A percentile compares a stretch with the other conserved stretches of the same genome.
Evolutionary conservation across 2,888 invertebrate species (phyloP).

Genomic region (Seladonia tumulorum): DNA sequence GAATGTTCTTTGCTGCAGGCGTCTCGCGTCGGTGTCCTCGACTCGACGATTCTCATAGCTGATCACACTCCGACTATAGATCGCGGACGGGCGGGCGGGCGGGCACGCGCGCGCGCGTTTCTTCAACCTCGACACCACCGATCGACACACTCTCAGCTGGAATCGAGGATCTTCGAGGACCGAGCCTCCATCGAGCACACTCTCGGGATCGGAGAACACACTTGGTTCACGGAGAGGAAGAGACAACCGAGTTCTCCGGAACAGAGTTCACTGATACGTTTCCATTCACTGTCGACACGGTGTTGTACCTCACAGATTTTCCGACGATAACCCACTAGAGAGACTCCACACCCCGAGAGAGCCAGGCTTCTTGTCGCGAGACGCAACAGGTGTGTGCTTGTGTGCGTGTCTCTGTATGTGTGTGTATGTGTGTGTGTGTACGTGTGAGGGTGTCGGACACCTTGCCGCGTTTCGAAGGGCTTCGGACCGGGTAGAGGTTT

Average conservation of each 20-base stretch:
- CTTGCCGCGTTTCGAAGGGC: neutral
- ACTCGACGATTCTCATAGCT: constrained; percentile 34
- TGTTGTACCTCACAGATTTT: neutral
- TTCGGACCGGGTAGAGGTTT: neutral
- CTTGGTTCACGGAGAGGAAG: neutral
- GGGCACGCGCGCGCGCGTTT: neutral
- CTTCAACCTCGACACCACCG: neutral
- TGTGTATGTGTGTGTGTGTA: constrained; percentile 18
- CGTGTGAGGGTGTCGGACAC: neutral
- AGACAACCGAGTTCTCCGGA: neutral
- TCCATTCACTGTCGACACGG: constrained; percentile 16
- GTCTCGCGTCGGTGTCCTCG: neutral
- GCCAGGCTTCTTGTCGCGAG: neutral
- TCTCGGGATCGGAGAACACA: neutral
- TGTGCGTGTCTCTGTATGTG: constrained; percentile 5
- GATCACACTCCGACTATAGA: neutral
- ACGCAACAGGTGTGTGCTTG: constrained; percentile 49
- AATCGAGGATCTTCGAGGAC: neutral
- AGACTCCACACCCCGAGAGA: neutral
- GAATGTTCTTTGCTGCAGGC: neutral
- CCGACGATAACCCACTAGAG: neutral
- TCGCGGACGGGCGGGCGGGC: neutral
- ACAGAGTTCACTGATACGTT: neutral
- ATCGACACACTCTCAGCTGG: neutral
- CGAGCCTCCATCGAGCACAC: constrained; percentile 2